phyloP scores from a whole-genome alignment of 2,113 vertebrate species.

The Sinocyclocheilus anshuiensis region DNA sequence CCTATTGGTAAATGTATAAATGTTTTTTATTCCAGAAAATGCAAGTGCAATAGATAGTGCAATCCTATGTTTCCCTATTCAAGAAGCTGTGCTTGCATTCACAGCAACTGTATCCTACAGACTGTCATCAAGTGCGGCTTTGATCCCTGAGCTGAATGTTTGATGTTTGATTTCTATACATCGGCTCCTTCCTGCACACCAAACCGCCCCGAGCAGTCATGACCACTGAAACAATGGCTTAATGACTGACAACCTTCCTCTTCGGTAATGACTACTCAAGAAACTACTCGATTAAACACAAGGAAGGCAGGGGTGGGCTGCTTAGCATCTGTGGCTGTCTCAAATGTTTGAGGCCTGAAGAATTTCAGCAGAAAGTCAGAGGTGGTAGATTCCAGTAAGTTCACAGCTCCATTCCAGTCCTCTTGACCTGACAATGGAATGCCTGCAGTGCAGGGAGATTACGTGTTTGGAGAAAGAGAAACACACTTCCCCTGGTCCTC shows the following conservation, averaged over 20 bases:
- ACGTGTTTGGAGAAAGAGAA: constrained; percentile 51
- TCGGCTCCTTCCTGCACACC: neutral
- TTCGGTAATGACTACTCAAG: constrained; percentile 11
- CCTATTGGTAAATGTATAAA: neutral
- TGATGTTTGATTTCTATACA: constrained; percentile 41
- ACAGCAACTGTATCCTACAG: neutral
- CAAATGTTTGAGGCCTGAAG: constrained; percentile 45
- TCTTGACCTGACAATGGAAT: constrained; percentile 48
- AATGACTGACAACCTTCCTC: constrained; percentile 38
- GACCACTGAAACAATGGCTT: constrained; percentile 39
- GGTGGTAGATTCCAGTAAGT: constrained; percentile 12
- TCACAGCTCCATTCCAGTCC: constrained; percentile 3
- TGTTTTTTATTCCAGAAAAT: neutral
- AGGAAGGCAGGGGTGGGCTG: constrained; percentile 18
- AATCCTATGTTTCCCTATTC: no score
- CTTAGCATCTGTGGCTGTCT: constrained; percentile 32
- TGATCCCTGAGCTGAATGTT: constrained; percentile 17
- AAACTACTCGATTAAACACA: constrained; percentile 42
- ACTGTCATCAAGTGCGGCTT: neutral
- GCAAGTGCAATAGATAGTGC: neutral
- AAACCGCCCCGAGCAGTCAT: neutral
- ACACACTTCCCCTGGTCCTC: constrained; percentile 39
- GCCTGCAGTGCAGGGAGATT: constrained; percentile 39
- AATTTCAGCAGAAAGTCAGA: constrained; percentile 21
- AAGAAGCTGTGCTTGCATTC: no score